These are phyloP conservation scores for Rhinatrema bivittatum DNA, from an alignment of 2,797 vertebrate genomes.

Conservation along the genomic window DNA sequence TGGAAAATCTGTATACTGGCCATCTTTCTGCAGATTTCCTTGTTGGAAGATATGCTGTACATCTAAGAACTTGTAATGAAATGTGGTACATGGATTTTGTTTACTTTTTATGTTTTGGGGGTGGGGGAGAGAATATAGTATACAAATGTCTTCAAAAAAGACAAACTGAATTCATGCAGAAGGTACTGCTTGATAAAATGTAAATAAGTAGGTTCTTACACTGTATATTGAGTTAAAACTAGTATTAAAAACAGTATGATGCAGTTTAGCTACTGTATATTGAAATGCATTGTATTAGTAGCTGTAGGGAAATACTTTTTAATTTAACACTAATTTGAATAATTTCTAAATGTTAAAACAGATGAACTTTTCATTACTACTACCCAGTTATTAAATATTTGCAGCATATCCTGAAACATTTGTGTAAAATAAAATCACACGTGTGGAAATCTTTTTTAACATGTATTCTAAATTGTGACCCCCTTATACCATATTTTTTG, in stretches of 20 bases:
- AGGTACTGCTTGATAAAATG: slow-evolving; percentile 9
- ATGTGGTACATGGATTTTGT: slow-evolving; percentile 13
- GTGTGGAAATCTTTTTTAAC: no score
- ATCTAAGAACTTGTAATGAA: slow-evolving; percentile 9
- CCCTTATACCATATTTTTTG: no score
- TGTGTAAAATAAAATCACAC: no score
- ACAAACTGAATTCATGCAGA: slow-evolving; percentile 5
- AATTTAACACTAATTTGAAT: slow-evolving; percentile 49
- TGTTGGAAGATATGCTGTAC: slow-evolving; percentile 4
- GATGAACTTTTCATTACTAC: slow-evolving; percentile 45
- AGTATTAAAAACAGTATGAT: slow-evolving; percentile 46
- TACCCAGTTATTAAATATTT: no score
- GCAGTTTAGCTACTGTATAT: slow-evolving; percentile 58
- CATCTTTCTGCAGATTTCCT: slow-evolving; percentile 12
- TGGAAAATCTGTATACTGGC: slow-evolving; percentile 21
- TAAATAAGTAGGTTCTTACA: slow-evolving; percentile 38
- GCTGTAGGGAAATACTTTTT: slow-evolving; percentile 42
- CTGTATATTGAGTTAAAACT: slow-evolving; percentile 45
- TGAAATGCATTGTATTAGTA: slow-evolving; percentile 13
- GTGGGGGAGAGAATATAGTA: slow-evolving; percentile 7
- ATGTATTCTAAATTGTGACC: no score
- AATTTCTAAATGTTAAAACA: slow-evolving; percentile 56
- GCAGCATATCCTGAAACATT: no score
- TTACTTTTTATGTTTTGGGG: slow-evolving; percentile 9
- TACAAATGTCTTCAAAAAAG: slow-evolving; percentile 2